Evolutionary conservation across 2,888 invertebrate genomes (phyloP).

Genomic region (Pollenia amentaria): DNA sequence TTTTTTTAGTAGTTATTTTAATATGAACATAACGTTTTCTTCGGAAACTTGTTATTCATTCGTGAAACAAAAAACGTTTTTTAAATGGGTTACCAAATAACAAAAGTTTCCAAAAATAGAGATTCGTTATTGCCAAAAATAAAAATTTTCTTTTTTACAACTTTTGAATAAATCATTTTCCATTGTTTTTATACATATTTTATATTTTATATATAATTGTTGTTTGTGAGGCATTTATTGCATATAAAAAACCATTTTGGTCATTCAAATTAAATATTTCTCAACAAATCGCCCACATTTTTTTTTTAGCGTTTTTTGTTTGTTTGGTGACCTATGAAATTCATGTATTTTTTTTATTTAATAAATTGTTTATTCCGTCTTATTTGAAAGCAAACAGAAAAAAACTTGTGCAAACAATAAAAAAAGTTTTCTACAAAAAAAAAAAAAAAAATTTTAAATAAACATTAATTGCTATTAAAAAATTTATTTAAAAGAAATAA

Average conservation of each 20-base stretch:
- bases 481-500: no score
- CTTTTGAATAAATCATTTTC: constrained; percentile 3
- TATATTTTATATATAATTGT: constrained; percentile 37
- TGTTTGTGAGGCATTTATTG: constrained; percentile 43
- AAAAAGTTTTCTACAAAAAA: neutral
- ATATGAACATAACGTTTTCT: no score
- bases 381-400: constrained; percentile 9
- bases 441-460: neutral
- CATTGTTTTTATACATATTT: constrained; percentile 4
- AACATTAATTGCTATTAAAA: neutral
- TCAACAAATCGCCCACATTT: constrained; percentile 48
- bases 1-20: no score
- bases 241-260: constrained; percentile 18
- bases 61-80: no score
- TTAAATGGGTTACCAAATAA: no score
- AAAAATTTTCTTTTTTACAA: no score
- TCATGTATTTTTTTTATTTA: neutral
- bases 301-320: constrained; percentile 11
- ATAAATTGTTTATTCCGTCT: constrained; percentile 1
- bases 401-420: neutral
- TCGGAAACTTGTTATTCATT: no score
- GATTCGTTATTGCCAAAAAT: no score
- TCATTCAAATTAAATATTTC: constrained; percentile 41
- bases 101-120: no score
- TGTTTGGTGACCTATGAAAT: constrained; percentile 17